phyloP scores from a whole-genome alignment of 2,888 invertebrate genomes.

The Folsomia manolachei region DNA sequence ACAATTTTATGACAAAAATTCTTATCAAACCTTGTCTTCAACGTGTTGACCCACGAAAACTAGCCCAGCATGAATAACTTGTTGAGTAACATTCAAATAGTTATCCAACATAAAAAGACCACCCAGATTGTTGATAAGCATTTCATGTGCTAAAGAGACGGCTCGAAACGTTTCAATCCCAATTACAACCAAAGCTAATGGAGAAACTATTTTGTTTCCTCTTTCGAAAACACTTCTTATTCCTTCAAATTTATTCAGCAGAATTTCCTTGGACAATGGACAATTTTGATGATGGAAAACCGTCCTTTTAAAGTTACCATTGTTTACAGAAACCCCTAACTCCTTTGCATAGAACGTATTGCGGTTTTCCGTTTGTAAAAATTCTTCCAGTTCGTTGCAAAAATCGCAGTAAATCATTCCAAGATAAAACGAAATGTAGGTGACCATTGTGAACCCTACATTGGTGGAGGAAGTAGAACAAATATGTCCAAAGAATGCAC shows the following conservation, averaged over 20 bases:
- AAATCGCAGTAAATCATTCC: constrained; percentile 31
- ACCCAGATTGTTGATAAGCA: constrained; percentile 1
- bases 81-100: background rate
- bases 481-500: constrained; percentile 20
- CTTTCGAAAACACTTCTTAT: constrained; percentile 22
- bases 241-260: constrained; percentile 23
- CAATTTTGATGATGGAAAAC: background rate
- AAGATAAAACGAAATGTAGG: constrained; percentile 15
- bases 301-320: background rate
- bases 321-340: background rate
- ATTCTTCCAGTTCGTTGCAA: constrained; percentile 25
- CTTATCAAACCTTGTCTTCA: constrained; percentile 17
- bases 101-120: constrained; percentile 6
- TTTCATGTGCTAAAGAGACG: constrained; percentile 1
- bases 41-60: constrained; percentile 31
- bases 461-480: constrained; percentile 21
- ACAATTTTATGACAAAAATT: background rate
- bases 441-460: constrained; percentile 22
- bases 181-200: constrained; percentile 29
- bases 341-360: background rate
- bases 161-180: constrained; percentile 22
- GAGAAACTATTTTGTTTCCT: constrained; percentile 22
- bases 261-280: constrained; percentile 7
- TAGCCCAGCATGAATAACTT: constrained; percentile 21
- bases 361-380: background rate